Percentiles rank a stretch among this genome's conserved stretches.
Evolutionary conservation across 2,113 vertebrate genomes (phyloP).

Genomic region (Pseudopodoces humilis): DNA sequence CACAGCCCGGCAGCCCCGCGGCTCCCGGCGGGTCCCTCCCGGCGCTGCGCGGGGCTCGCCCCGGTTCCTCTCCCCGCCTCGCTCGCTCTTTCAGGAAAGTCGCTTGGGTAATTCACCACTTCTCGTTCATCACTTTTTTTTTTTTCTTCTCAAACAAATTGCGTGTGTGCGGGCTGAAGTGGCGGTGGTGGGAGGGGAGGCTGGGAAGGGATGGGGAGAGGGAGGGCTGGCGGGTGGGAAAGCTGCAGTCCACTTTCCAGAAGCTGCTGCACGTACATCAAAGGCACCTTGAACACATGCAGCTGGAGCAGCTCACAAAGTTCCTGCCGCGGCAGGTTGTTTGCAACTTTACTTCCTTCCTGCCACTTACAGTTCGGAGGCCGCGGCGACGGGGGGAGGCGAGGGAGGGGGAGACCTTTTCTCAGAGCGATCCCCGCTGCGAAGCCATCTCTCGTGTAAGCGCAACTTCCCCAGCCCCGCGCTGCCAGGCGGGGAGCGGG

Average conservation of each 20-base stretch:
- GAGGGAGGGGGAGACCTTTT: neutral
- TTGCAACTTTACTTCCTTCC: constrained; percentile 63
- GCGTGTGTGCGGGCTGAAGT: constrained; percentile 39
- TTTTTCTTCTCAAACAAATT: neutral
- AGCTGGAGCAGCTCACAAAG: constrained; percentile 43
- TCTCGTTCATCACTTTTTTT: constrained; percentile 48
- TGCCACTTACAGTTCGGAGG: constrained; percentile 49
- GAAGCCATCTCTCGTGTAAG: constrained; percentile 11
- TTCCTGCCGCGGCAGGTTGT: constrained; percentile 61
- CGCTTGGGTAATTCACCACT: constrained; percentile 46
- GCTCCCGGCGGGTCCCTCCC: neutral
- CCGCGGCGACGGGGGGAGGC: neutral
- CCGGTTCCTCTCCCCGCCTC: neutral
- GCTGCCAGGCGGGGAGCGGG: neutral
- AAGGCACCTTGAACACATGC: constrained; percentile 67
- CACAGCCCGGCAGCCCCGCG: neutral
- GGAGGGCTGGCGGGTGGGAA: neutral
- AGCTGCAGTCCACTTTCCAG: constrained; percentile 47
- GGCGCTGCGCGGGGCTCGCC: neutral
- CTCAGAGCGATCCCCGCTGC: constrained; percentile 25
- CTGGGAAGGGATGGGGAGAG: neutral
- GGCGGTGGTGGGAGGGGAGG: neutral
- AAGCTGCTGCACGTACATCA: constrained; percentile 38
- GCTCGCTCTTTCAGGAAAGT: neutral
- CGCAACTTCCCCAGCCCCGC: neutral